Evolutionary conservation across 2,797 vertebrate genomes (phyloP), one percentile per base, ranked within the genome.

Genomic region (Sebastes alutus): DNA sequence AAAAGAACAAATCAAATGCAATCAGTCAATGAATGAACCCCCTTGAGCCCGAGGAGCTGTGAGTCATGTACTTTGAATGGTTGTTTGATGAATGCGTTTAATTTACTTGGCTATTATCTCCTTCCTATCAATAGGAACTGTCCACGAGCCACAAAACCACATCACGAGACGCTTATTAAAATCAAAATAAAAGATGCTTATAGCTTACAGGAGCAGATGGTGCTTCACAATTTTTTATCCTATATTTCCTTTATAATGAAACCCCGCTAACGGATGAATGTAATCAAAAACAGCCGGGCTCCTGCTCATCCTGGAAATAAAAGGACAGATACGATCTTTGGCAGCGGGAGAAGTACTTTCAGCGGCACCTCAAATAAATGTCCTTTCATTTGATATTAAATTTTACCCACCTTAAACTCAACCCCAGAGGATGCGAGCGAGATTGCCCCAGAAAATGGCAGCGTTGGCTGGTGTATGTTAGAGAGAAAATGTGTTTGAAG

Each of bases 41-140:
- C 52, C 52, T 27, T 22, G 68, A 80, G 75, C 29, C 58, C 4
- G 14, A 30, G 25, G 65, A 74, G 38, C 4, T 72, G 69, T 82
- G 88, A 84, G 52, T 88, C 72, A 56, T 11, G 25, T 29, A 33
- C 63, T 56, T 25, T 88, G 71, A 89, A 89, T 83, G 60, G 68
- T 67, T 69, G 62, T 78, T 85, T 91, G 70, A 92, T 82, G 85
- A 84, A 77, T 23, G 10, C 23, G 62, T 81, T 60, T 76, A 61
- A 85, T 86, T 80, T 80, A 69, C 66, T 78, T 76, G 22, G 30
- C 77, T 68, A 61, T 80, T 72, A 81, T 67, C 67, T 68, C 7
- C 59, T 22, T 67, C 23, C 32, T 59, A 58, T 78, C 65, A 75
- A 69, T 54, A 65, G 22, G 80, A 81, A 63, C 46, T 58, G 77